Evolutionary conservation across 2,113 vertebrate species (phyloP).

Genomic region (Lasiurus cinereus): DNA sequence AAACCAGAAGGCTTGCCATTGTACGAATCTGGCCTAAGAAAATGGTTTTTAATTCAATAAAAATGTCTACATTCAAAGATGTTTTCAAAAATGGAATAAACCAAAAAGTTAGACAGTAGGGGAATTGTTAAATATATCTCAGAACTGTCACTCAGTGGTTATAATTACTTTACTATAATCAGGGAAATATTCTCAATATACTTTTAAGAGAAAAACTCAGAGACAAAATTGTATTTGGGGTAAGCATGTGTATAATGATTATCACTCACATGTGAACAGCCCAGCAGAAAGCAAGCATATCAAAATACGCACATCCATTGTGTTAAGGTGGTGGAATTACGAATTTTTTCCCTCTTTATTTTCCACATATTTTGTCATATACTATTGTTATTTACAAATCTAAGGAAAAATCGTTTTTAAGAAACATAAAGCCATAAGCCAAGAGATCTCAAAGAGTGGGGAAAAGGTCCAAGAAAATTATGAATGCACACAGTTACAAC

Average conservation of each 20-base stretch:
- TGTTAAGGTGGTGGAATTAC: not conserved
- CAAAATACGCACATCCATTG: not conserved
- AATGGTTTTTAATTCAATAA: conserved; percentile 26
- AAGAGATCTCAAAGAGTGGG: not conserved
- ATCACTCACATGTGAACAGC: not conserved
- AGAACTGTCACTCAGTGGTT: not conserved
- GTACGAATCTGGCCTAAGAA: not conserved
- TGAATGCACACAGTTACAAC: not conserved
- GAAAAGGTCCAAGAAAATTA: conserved; percentile 48
- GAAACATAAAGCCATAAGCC: conserved; percentile 26
- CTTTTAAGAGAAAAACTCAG: not conserved
- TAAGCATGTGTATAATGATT: not conserved
- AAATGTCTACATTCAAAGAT: conserved; percentile 10
- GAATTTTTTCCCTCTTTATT: conserved; percentile 25
- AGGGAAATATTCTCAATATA: not conserved
- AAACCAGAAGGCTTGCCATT: not conserved
- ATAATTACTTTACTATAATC: not conserved
- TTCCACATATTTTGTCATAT: conserved; percentile 4
- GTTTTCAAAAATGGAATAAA: not conserved
- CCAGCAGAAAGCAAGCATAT: not conserved
- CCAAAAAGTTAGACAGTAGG: not conserved
- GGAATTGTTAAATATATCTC: not conserved
- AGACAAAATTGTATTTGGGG: not conserved
- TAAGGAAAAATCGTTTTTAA: not conserved
- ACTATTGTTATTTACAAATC: conserved; percentile 44